Evolutionary conservation across 2,888 invertebrate genomes (phyloP).

Genomic region (Cryptocephalus primarius): DNA sequence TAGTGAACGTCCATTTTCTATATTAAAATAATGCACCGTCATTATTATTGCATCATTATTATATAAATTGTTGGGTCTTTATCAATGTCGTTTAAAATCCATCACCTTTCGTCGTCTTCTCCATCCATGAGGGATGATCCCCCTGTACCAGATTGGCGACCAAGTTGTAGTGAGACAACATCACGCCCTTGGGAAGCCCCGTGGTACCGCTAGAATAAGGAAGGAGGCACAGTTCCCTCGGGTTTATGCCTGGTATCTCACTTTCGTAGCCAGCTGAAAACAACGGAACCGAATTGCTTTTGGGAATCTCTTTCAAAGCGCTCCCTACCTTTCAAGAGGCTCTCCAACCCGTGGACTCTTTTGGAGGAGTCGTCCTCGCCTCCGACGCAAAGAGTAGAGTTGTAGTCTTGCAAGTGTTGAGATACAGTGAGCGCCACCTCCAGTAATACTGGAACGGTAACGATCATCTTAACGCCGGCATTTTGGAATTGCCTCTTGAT

Average conservation of each 20-base stretch:
- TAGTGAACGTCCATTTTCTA: too few relatives aligned
- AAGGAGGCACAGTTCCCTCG: constrained; percentile 44
- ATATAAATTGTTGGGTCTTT: too few relatives aligned
- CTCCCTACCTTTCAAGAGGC: constrained; percentile 23
- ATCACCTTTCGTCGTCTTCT: constrained; percentile 20
- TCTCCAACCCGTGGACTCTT: constrained; percentile 35
- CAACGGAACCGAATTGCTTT: not conserved
- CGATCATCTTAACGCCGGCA: constrained; percentile 51
- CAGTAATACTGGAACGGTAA: constrained; percentile 52
- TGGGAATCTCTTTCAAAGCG: too few relatives aligned
- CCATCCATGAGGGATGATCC: constrained; percentile 25
- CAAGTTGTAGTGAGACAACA: constrained; percentile 60
- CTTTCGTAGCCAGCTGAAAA: constrained; percentile 28
- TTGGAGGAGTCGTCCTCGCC: constrained; percentile 43
- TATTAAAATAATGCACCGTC: too few relatives aligned
- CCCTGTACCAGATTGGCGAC: constrained; percentile 36
- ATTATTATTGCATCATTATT: too few relatives aligned
- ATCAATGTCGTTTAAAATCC: not conserved
- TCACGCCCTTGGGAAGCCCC: constrained; percentile 71
- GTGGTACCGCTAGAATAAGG: constrained; percentile 69
- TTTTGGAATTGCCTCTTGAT: constrained; percentile 51
- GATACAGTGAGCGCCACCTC: constrained; percentile 47
- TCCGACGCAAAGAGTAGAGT: constrained; percentile 52
- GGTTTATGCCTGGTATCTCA: constrained; percentile 38
- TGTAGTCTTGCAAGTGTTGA: constrained; percentile 43